Percentiles rank a stretch among this genome's conserved stretches.
These are phyloP conservation scores for Seriola dumerili DNA, from an alignment of 2,113 vertebrate species.

Conservation along the genomic window DNA sequence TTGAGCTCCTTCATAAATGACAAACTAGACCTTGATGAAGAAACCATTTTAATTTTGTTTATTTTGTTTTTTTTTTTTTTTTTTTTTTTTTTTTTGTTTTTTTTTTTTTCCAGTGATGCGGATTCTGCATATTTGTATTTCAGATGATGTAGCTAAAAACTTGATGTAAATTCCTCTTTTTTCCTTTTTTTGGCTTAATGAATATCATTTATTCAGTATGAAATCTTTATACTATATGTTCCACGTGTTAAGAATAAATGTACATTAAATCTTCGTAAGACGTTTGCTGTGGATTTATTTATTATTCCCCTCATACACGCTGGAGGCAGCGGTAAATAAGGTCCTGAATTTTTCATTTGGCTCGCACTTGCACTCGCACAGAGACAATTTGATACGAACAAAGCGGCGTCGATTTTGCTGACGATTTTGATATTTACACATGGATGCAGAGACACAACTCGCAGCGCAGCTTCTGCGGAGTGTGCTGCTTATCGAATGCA, in stretches of 20 bases:
- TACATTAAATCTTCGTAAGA: conserved; percentile 99
- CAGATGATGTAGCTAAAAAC: conserved; percentile 99
- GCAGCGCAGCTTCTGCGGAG: neutral
- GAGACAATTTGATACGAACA: neutral
- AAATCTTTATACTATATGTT: conserved; percentile 99
- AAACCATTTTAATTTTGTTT: conserved; percentile 92
- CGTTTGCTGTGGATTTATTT: conserved; percentile 94
- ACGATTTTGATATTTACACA: conserved; percentile 32
- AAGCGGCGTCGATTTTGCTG: conserved; percentile 17
- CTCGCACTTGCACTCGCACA: neutral
- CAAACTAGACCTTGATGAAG: conserved; percentile 88
- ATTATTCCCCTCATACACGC: conserved; percentile 8
- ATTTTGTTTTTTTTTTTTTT: conserved; percentile 54
- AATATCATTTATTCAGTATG: conserved; percentile 99
- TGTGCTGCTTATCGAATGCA: conserved; percentile 26
- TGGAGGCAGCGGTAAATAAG: conserved; percentile 14
- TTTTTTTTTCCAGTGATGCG: conserved; percentile 91
- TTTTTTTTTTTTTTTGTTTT: conserved; percentile 69
- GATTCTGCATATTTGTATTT: conserved; percentile 99
- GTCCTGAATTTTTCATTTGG: conserved; percentile 21
- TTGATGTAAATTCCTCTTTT: conserved; percentile 99
- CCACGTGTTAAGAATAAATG: conserved; percentile 99
- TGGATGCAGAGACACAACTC: neutral
- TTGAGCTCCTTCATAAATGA: conserved; percentile 89
- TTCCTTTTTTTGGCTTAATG: conserved; percentile 99